Evolutionary conservation across 2,797 vertebrate genomes (phyloP).

Genomic region (Podargus strigoides): DNA sequence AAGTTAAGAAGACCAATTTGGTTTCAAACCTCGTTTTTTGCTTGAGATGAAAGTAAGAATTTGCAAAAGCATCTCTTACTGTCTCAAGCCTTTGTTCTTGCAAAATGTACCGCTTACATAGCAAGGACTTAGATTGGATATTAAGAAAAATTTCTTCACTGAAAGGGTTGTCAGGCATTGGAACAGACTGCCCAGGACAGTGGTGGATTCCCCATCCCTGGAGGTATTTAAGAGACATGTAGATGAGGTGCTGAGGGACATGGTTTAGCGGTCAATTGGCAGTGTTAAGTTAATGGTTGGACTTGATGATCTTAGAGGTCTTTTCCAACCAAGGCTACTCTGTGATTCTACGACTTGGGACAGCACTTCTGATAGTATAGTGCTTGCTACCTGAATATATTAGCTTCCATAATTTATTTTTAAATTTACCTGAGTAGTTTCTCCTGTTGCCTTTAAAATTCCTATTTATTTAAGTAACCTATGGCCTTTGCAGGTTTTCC

Average conservation of each 20-base stretch:
- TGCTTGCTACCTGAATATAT: background rate
- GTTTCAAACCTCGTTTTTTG: background rate
- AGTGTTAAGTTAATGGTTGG: too few species aligned
- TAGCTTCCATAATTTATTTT: background rate
- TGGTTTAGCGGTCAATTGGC: too few species aligned
- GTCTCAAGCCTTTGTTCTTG: background rate
- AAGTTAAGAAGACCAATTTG: background rate
- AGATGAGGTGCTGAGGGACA: too few species aligned
- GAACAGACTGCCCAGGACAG: too few species aligned
- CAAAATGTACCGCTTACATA: background rate
- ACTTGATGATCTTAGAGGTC: too few species aligned
- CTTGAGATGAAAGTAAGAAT: background rate
- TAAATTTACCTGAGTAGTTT: background rate
- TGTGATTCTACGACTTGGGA: too few species aligned
- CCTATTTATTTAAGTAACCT: background rate
- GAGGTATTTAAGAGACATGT: too few species aligned
- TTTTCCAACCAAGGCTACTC: too few species aligned
- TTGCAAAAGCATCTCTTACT: background rate
- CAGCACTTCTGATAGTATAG: background rate
- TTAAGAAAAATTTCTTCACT: too few species aligned
- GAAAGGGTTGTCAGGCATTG: too few species aligned
- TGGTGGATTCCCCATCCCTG: too few species aligned
- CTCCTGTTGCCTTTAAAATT: background rate
- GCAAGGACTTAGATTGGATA: too few species aligned
- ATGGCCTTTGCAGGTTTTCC: background rate